phyloP scores from a whole-genome alignment of 1,140 invertebrate species.

The Oncopodura yosiiana region DNA sequence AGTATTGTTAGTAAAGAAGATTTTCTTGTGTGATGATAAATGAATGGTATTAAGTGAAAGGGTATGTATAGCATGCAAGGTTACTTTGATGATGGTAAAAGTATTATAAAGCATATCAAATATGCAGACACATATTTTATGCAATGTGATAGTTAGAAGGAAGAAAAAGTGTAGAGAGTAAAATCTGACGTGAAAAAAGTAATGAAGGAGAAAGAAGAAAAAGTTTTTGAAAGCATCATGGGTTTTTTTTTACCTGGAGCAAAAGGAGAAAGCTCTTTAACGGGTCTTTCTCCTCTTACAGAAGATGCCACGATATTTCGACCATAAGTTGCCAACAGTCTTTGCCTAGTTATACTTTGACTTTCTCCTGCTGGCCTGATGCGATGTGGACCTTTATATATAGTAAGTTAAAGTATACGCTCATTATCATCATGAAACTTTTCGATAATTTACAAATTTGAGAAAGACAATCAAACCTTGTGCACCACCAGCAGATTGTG shows the following conservation, averaged over 20 bases:
- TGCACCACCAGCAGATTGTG: constrained; percentile 14
- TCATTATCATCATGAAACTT: too few relatives aligned
- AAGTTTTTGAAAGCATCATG: background rate
- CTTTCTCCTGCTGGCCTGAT: constrained; percentile 23
- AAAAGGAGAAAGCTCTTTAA: constrained; percentile 14
- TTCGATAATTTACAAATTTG: too few relatives aligned
- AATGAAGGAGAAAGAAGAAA: background rate
- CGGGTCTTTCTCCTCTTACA: constrained; percentile 6
- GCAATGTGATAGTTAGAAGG: background rate
- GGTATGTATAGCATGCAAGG: background rate
- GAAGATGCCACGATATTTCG: constrained; percentile 12
- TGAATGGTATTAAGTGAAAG: background rate
- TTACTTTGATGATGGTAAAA: background rate
- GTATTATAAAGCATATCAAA: background rate
- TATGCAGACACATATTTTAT: background rate
- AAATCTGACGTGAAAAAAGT: background rate
- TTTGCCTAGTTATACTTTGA: constrained; percentile 29
- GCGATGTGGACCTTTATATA: constrained; percentile 13
- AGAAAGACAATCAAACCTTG: too few relatives aligned
- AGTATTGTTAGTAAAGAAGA: background rate
- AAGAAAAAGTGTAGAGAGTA: background rate
- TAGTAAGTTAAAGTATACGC: too few relatives aligned
- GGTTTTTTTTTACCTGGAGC: constrained; percentile 10
- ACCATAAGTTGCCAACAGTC: constrained; percentile 29
- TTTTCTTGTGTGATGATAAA: background rate